A percentile compares a stretch with the other conserved stretches of the same genome.
phyloP scores from a whole-genome alignment of 2,113 vertebrate genomes.

The Crotalus viridis region DNA sequence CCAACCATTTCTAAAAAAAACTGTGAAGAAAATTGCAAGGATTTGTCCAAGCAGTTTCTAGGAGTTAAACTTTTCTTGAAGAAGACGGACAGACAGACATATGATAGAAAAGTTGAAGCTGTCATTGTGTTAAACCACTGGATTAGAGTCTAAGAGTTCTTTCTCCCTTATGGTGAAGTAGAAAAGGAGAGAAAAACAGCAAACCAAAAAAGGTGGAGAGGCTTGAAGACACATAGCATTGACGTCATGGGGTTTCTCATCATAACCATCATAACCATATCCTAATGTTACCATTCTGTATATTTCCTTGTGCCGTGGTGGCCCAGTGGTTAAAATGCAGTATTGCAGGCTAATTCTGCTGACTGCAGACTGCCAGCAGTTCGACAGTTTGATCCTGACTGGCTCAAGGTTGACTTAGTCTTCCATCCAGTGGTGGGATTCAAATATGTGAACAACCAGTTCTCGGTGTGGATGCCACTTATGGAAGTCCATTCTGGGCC shows the following conservation, averaged over 20 bases:
- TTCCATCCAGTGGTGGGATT: too few relatives aligned
- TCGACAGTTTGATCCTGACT: too few relatives aligned
- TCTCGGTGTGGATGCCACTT: too few relatives aligned
- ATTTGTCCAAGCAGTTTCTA: background rate
- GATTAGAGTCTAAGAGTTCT: background rate
- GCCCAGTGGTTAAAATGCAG: too few relatives aligned
- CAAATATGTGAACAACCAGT: too few relatives aligned
- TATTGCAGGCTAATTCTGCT: too few relatives aligned
- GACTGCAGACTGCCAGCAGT: too few relatives aligned
- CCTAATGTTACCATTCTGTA: background rate
- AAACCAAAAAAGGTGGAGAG: background rate
- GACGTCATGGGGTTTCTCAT: background rate
- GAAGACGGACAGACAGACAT: background rate
- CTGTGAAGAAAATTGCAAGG: background rate
- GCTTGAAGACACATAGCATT: background rate
- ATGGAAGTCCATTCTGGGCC: too few relatives aligned
- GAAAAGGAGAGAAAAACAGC: background rate
- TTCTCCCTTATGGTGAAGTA: background rate
- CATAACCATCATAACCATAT: background rate
- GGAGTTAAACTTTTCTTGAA: background rate
- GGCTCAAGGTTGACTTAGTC: too few relatives aligned
- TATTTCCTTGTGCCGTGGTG: background rate
- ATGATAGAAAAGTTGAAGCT: background rate
- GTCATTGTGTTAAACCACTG: background rate
- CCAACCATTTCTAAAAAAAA: background rate